Percentiles rank a stretch among this genome's conserved stretches.
phyloP scores from a whole-genome alignment of 2,888 invertebrate species.

The Volucella inflata region DNA sequence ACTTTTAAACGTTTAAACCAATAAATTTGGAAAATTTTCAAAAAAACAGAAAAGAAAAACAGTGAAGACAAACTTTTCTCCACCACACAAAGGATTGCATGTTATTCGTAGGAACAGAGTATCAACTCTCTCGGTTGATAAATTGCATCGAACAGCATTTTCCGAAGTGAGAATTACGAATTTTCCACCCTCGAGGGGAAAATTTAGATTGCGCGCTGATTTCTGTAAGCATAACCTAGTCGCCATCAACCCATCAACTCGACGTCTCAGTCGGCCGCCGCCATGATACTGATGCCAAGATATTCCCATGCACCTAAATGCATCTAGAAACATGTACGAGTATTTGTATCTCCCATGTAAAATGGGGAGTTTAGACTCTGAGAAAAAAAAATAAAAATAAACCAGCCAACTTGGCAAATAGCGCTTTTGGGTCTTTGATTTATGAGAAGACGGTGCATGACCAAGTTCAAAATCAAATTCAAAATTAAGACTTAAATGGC shows the following conservation, averaged over 20 bases:
- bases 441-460: conserved; percentile 73
- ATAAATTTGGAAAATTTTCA: conserved; percentile 20
- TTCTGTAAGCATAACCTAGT: conserved; percentile 33
- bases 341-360: background rate
- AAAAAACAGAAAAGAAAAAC: background rate
- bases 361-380: background rate
- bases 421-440: conserved; percentile 71
- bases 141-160: conserved; percentile 54
- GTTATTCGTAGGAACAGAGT: conserved; percentile 9
- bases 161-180: conserved; percentile 58
- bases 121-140: conserved; percentile 17
- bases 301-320: conserved; percentile 49
- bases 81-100: conserved; percentile 21
- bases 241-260: background rate
- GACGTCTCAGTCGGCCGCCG: background rate
- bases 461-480: conserved; percentile 75
- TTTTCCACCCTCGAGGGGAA: conserved; percentile 67
- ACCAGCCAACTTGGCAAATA: conserved; percentile 14
- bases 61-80: conserved; percentile 14
- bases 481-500: conserved; percentile 70
- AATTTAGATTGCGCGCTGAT: conserved; percentile 50
- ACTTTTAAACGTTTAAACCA: conserved; percentile 41
- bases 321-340: background rate
- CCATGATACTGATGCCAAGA: conserved; percentile 30
- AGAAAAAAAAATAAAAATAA: background rate